phyloP scores from a whole-genome alignment of 2,113 vertebrate genomes.

The Saccopteryx bilineata region DNA sequence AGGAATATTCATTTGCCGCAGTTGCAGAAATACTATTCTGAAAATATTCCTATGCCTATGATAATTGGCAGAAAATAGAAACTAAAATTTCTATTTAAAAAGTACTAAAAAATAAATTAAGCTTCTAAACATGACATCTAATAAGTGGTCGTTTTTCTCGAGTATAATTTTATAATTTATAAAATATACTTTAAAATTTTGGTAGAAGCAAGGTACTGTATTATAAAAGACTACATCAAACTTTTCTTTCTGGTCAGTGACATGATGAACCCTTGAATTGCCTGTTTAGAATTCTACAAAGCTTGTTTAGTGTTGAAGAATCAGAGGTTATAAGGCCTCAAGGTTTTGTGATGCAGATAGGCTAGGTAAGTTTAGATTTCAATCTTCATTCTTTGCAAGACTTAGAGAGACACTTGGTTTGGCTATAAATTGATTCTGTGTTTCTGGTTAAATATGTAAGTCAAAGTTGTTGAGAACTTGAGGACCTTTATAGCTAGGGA shows the following conservation, averaged over 20 bases:
- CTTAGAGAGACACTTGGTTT: slow-evolving; percentile 24
- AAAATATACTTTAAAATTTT: slow-evolving; percentile 32
- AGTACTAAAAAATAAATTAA: slow-evolving; percentile 32
- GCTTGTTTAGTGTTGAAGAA: slow-evolving; percentile 3
- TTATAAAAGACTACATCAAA: not conserved
- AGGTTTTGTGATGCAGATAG: slow-evolving; percentile 32
- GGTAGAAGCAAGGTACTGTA: not conserved
- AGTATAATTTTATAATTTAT: slow-evolving; percentile 28
- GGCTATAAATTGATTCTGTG: slow-evolving; percentile 56
- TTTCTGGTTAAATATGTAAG: slow-evolving; percentile 66
- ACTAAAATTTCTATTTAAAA: slow-evolving; percentile 31
- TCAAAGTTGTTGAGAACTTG: slow-evolving; percentile 35
- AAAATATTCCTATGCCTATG: slow-evolving; percentile 19
- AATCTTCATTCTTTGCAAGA: slow-evolving; percentile 43
- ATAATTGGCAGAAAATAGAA: slow-evolving; percentile 42
- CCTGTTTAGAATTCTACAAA: not conserved
- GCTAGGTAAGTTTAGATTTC: slow-evolving; percentile 23
- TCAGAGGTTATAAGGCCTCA: not conserved
- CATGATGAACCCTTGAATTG: not conserved
- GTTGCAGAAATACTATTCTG: slow-evolving; percentile 38
- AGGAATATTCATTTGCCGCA: not conserved
- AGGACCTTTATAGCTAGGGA: slow-evolving; percentile 29
- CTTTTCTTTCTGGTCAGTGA: slow-evolving; percentile 25
- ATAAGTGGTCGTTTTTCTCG: not conserved
- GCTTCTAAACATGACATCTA: not conserved